Evolutionary conservation across 2,888 invertebrate species (phyloP).

Genomic region (Papilio elwesi): DNA sequence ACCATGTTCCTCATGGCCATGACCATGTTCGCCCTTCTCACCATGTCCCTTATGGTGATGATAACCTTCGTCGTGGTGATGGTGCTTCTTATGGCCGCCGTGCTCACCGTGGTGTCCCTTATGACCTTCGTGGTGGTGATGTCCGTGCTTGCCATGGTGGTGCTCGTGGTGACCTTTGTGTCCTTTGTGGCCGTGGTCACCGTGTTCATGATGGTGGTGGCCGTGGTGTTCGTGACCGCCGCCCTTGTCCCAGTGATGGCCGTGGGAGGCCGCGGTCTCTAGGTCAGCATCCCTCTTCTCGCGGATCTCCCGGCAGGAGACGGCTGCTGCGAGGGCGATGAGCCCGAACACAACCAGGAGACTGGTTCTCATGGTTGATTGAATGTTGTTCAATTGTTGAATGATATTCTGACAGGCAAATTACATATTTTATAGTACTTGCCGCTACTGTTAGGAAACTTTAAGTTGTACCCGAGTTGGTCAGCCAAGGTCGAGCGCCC

Average conservation of each 20-base stretch:
- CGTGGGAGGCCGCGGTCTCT: conserved; percentile 77
- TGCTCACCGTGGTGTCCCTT: conserved; percentile 85
- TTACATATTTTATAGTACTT: conserved; percentile 75
- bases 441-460: conserved; percentile 65
- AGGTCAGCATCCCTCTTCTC: conserved; percentile 79
- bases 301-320: conserved; percentile 78
- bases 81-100: conserved; percentile 86
- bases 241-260: conserved; percentile 75
- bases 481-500: conserved; percentile 66
- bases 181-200: conserved; percentile 87
- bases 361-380: conserved; percentile 68
- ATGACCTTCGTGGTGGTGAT: conserved; percentile 87
- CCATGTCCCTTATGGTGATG: conserved; percentile 86
- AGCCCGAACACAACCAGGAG: conserved; percentile 71
- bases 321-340: conserved; percentile 76
- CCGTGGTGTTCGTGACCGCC: conserved; percentile 86
- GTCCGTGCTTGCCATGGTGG: conserved; percentile 87
- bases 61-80: conserved; percentile 87
- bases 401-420: conserved; percentile 65
- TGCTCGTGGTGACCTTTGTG: conserved; percentile 87
- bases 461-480: conserved; percentile 54
- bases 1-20: conserved; percentile 83
- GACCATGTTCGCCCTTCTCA: conserved; percentile 86
- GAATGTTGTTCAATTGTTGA: conserved; percentile 62
- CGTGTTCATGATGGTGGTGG: conserved; percentile 86